A percentile compares a stretch with the other conserved stretches of the same genome.
These are phyloP conservation scores for Hemiprocne comata DNA, from an alignment of 2,113 vertebrate genomes.

Conservation along the genomic window DNA sequence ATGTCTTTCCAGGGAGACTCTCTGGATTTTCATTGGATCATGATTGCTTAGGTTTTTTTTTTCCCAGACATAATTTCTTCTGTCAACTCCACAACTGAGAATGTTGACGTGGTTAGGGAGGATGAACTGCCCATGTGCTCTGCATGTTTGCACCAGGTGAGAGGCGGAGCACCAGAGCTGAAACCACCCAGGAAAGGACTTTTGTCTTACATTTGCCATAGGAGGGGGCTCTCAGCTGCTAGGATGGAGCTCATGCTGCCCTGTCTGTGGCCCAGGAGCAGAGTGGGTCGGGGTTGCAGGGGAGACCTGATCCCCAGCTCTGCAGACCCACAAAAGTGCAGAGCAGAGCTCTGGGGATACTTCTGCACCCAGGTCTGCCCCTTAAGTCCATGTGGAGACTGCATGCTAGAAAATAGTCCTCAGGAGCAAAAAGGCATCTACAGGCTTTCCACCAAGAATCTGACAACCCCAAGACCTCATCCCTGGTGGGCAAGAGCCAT, in stretches of 20 bases:
- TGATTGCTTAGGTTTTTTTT: background rate
- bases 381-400: fast-evolving
- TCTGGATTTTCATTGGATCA: background rate
- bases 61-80: background rate
- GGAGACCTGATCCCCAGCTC: background rate
- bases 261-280: background rate
- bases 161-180: background rate
- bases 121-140: background rate
- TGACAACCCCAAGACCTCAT: background rate
- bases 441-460: background rate
- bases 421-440: background rate
- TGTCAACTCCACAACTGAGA: background rate
- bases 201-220: background rate
- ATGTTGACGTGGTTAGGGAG: background rate
- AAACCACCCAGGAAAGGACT: background rate
- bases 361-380: background rate
- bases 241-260: background rate
- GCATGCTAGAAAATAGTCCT: background rate
- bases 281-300: background rate
- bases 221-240: background rate
- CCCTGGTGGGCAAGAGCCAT: background rate
- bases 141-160: slow-evolving; percentile 17
- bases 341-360: background rate
- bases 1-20: background rate
- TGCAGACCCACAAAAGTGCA: background rate